phyloP scores from a whole-genome alignment of 1,140 invertebrate genomes.

The Aethina tumida region DNA sequence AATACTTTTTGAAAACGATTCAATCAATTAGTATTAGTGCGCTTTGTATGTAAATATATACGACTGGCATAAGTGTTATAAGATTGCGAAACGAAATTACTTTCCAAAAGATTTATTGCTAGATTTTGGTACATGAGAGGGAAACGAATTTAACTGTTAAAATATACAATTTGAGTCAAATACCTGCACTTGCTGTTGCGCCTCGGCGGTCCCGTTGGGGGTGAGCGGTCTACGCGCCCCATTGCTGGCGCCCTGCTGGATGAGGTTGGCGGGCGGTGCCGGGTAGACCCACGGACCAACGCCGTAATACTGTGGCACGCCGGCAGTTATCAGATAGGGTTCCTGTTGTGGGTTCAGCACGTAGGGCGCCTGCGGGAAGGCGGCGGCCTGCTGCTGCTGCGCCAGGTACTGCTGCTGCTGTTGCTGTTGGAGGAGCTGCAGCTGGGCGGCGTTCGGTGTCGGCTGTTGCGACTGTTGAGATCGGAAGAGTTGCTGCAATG shows the following conservation, averaged over 20 bases:
- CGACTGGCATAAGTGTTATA: too few species aligned
- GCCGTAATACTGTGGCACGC: slow-evolving; percentile 70
- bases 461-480: slow-evolving; percentile 60
- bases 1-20: too few species aligned
- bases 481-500: slow-evolving; percentile 73
- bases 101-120: too few species aligned
- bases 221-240: slow-evolving; percentile 38
- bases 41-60: too few species aligned
- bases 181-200: slow-evolving; percentile 35
- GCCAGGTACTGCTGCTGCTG: slow-evolving; percentile 49
- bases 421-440: slow-evolving; percentile 55
- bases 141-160: too few species aligned
- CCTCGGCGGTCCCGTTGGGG: slow-evolving; percentile 32
- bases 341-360: slow-evolving; percentile 62
- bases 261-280: slow-evolving; percentile 52
- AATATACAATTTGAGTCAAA: neutral
- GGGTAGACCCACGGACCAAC: slow-evolving; percentile 77
- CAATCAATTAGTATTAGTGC: too few species aligned
- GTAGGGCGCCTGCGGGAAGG: slow-evolving; percentile 72
- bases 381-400: slow-evolving; percentile 49
- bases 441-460: slow-evolving; percentile 52
- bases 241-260: slow-evolving; percentile 54
- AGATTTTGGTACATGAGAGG: too few species aligned
- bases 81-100: too few species aligned
- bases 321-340: slow-evolving; percentile 32